Evolutionary conservation across 2,113 vertebrate genomes (phyloP), one percentile per base, ranked within the genome.

Genomic region (Acinonyx jubatus): DNA sequence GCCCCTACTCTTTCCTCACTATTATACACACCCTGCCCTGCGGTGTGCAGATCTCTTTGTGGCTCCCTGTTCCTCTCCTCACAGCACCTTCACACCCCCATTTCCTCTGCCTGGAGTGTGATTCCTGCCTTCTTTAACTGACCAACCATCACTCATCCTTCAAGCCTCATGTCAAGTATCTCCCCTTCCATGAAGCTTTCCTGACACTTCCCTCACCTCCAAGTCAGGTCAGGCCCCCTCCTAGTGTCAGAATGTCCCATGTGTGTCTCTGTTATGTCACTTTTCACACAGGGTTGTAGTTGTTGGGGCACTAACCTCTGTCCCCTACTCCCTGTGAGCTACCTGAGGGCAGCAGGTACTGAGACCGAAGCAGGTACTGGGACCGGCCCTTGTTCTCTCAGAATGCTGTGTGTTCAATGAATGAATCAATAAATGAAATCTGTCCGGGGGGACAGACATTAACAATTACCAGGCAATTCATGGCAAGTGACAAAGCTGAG

Each of bases 31-130:
- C 10, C 27, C 13, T 41, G n/a, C 45, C 68, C 19, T 52, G 27
- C 9, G 38, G 57, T 36, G 25, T 45, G 27, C 61, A 86, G 23
- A 83, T 29, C 0, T 36, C 29, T 21, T 38, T 66, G 14, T 3
- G 36, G 63, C 33, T 92, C 19, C 16, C 78, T 33, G 38, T 3
- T 92, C 45, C 41, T 80, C 36, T 71, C 9, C 21, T 61, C n/a
- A 5, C 0, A 0, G 52, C 12, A 1, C 57, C 36, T 83, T 19
- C 36, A 29, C 12, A 61, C 27, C 27, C n/a, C 33, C 7, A 1
- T 71, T 65, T 73, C 57, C 41, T 78, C 52, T 69, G 48, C 71
- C 69, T 61, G 23, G 3, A 63, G 27, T 29, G 2, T 31, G 25
- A 7, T 21, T 33, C 10, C 33, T n/a, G 8, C 74, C 36, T 80